Evolutionary conservation across 2,113 vertebrate species (phyloP), one percentile per base, ranked within the genome.

Genomic region (Pedetes capensis): DNA sequence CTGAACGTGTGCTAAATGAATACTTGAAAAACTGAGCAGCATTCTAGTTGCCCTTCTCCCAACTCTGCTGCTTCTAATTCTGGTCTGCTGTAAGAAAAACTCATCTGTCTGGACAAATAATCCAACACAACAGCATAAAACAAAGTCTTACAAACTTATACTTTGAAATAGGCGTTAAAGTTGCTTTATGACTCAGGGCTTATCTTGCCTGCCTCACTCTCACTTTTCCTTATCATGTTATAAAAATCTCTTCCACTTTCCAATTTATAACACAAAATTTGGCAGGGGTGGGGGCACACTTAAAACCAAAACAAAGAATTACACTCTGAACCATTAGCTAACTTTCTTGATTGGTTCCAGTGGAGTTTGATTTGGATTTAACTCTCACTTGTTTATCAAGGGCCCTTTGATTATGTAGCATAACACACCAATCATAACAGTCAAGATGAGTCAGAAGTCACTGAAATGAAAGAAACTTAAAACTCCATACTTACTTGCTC

Each of bases 401-500:
- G 32, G 20, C 51, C 57, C 18, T 29, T 49, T 51, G 32, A 39
- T 64, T 32, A 57, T 42, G 37, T 4, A 51, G 76, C 8, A 64
- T 39, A 57, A 59, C 6, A 88, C 8, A 75, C 1, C 25, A 61
- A 37, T 79, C 81, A 32, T 4, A 69, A 92, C 10, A 57, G 17
- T 25, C 8, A 76, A 2, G n/a, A 87, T 85, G 32, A 72, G 20
- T 18, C 34, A 82, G 55, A 96, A 92, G 51, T 18, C n/a, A 81
- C 4, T 32, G n/a, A 39, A 71, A 91, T 32, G 29, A 96, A 95
- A n/a, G 47, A 89, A 95, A 88, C 22, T 47, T 29, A 64, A 89
- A 89, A 71, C 39, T 53, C 10, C 29, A 86, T 17, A 96, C 98
- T 97, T 95, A 99, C 99, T 97, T 99, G 99, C 95, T 99, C 99